A percentile compares a stretch with the other conserved stretches of the same genome.
Evolutionary conservation across 2,888 invertebrate genomes (phyloP).

Genomic region (Opisthograptis luteolata): DNA sequence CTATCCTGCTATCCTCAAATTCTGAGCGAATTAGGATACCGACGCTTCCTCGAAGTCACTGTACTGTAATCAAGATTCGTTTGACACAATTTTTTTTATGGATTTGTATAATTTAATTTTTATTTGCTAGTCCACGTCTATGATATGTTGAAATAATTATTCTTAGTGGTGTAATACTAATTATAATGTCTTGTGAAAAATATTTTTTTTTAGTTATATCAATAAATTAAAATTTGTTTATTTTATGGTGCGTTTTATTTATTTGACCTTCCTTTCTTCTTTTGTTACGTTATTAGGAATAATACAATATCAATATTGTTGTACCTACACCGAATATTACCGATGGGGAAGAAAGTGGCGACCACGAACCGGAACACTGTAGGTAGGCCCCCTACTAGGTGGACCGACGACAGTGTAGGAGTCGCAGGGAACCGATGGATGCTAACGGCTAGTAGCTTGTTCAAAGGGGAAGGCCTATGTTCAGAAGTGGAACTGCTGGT

Average conservation of each 20-base stretch:
- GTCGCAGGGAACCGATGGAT: too few relatives aligned
- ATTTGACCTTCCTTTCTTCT: background rate
- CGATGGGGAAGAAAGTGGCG: too few relatives aligned
- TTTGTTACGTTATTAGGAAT: too few relatives aligned
- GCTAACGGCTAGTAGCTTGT: too few relatives aligned
- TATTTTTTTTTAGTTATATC: conserved; percentile 82
- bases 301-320: too few relatives aligned
- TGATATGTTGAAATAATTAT: conserved; percentile 82
- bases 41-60: conserved; percentile 2
- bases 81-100: conserved; percentile 39
- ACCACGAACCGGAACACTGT: too few relatives aligned
- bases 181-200: conserved; percentile 83
- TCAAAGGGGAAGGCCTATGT: too few relatives aligned
- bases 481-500: too few relatives aligned
- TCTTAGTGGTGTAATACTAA: conserved; percentile 83
- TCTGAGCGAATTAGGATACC: conserved; percentile 3
- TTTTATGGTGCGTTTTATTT: conserved; percentile 71
- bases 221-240: conserved; percentile 85
- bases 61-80: conserved; percentile 15
- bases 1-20: background rate
- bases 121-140: conserved; percentile 82
- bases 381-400: too few relatives aligned
- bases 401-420: too few relatives aligned
- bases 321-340: too few relatives aligned
- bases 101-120: conserved; percentile 74